Conservation (phyloP, 2,888 invertebrate genomes). For the Vannuccia rotundouncinata region DNA sequence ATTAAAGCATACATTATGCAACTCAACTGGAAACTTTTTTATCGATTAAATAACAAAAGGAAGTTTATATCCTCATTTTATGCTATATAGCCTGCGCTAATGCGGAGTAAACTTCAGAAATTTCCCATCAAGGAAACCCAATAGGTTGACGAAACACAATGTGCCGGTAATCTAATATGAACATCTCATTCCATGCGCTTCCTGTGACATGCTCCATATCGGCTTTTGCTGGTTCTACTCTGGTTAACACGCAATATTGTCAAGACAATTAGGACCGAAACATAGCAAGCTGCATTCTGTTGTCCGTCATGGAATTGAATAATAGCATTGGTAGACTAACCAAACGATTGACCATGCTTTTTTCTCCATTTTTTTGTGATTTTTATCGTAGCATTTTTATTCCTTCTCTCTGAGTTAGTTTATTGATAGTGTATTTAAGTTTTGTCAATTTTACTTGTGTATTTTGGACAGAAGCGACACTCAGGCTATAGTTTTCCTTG, state of each 20-base stretch:
- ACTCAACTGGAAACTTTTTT: background rate
- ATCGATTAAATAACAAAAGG: conserved; percentile 16
- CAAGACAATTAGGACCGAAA: background rate
- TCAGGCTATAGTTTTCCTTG: background rate
- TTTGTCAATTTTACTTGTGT: background rate
- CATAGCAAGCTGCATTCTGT: background rate
- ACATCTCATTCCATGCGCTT: conserved; percentile 7
- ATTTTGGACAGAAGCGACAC: background rate
- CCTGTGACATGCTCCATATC: conserved; percentile 16
- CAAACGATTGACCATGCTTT: too few relatives aligned
- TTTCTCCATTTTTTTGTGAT: too few relatives aligned
- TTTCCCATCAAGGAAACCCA: background rate
- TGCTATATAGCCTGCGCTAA: background rate
- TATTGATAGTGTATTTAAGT: background rate
- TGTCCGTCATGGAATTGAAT: conserved; percentile 1
- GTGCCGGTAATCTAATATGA: conserved; percentile 15
- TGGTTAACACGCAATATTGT: conserved; percentile 1
- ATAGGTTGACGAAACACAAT: background rate
- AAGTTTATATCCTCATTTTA: background rate
- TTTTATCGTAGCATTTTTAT: too few relatives aligned
- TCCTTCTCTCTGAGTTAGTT: background rate
- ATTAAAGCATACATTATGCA: conserved; percentile 9
- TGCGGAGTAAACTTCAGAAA: too few relatives aligned
- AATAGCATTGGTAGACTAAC: background rate
- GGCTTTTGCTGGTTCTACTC: background rate